These are phyloP conservation scores for Chymomyza fuscimana DNA, from an alignment of 2,888 invertebrate species.

Conservation along the genomic window DNA sequence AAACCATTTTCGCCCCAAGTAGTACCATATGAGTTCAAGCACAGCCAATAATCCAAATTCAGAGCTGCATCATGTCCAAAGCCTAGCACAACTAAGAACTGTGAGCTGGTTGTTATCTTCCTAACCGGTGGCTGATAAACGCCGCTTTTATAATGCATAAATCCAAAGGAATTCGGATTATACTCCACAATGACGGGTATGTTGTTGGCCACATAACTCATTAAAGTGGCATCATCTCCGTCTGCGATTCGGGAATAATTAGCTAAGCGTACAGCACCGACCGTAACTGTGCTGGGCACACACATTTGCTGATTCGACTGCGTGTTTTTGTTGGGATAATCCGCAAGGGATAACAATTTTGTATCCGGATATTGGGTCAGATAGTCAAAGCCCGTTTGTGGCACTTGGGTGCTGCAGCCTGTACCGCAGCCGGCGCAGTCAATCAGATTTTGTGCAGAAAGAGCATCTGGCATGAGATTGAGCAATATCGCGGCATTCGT, in stretches of 20 bases:
- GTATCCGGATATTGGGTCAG: conserved; percentile 83
- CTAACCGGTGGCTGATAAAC: conserved; percentile 64
- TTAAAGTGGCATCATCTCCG: conserved; percentile 53
- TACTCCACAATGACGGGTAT: conserved; percentile 73
- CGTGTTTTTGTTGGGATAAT: conserved; percentile 85
- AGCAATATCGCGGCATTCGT: conserved; percentile 38
- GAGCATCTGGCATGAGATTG: conserved; percentile 55
- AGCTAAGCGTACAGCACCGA: conserved; percentile 43
- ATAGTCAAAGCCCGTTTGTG: conserved; percentile 90
- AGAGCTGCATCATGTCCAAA: conserved; percentile 61
- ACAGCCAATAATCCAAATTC: conserved; percentile 67
- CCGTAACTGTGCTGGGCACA: conserved; percentile 25
- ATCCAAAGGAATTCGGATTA: conserved; percentile 75
- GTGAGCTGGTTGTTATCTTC: conserved; percentile 50
- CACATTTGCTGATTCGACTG: conserved; percentile 61
- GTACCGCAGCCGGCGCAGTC: conserved; percentile 84
- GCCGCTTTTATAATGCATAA: conserved; percentile 76
- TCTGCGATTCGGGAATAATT: conserved; percentile 53
- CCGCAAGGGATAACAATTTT: conserved; percentile 88
- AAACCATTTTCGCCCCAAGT: conserved; percentile 77
- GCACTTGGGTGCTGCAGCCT: conserved; percentile 86
- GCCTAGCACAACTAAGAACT: conserved; percentile 74
- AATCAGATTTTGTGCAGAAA: conserved; percentile 94
- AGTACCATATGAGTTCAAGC: conserved; percentile 75
- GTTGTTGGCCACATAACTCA: conserved; percentile 51